A percentile compares a stretch with the other conserved stretches of the same genome.
phyloP scores from a whole-genome alignment of 2,113 vertebrate species.

The Hippolais icterina region DNA sequence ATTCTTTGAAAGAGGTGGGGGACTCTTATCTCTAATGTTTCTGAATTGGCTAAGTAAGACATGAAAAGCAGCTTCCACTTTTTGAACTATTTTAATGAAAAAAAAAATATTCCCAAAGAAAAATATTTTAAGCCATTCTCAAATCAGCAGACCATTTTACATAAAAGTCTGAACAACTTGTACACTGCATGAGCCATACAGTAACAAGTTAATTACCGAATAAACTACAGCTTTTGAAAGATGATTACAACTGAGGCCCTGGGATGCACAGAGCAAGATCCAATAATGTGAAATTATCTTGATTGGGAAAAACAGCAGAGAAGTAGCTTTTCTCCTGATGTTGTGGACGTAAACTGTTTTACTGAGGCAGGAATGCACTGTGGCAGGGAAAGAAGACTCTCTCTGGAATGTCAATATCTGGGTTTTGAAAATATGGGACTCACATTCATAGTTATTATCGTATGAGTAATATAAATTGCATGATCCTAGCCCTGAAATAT shows the following conservation, averaged over 20 bases:
- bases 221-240: not conserved
- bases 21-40: not conserved
- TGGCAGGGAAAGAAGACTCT: not conserved
- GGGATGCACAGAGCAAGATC: not conserved
- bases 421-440: not conserved
- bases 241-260: not conserved
- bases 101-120: not conserved
- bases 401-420: accelerated
- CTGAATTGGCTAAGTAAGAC: not conserved
- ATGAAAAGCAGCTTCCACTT: not conserved
- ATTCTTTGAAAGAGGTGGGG: not conserved
- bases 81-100: not conserved
- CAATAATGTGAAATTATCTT: not conserved
- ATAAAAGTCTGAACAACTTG: not conserved
- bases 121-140: not conserved
- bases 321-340: not conserved
- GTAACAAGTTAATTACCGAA: not conserved
- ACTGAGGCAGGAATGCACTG: not conserved
- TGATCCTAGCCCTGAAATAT: not conserved
- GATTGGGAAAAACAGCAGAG: not conserved
- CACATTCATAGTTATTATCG: not conserved
- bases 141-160: not conserved
- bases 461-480: not conserved
- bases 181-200: not conserved
- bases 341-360: not conserved